Evolutionary conservation across 2,888 invertebrate species (phyloP).

Genomic region (Dermolepida albohirtum): DNA sequence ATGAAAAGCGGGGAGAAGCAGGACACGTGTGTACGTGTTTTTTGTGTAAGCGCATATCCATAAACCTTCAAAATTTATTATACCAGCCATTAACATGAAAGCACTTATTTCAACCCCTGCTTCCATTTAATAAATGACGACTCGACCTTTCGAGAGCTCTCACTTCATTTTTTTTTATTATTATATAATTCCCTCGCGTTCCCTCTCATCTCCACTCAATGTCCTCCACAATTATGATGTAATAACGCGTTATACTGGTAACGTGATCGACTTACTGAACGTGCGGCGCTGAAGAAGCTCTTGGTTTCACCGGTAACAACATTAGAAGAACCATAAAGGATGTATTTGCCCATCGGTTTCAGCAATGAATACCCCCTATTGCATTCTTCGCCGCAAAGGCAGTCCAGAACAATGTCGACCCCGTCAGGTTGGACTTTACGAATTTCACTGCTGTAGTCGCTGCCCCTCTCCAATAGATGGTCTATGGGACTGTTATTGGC

Average conservation of each 20-base stretch:
- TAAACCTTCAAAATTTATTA: slow-evolving; percentile 22
- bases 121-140: slow-evolving; percentile 21
- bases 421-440: slow-evolving; percentile 83
- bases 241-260: too few relatives aligned
- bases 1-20: not conserved
- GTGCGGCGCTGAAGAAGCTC: slow-evolving; percentile 91
- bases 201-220: not conserved
- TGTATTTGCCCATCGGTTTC: slow-evolving; percentile 90
- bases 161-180: not conserved
- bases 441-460: slow-evolving; percentile 86
- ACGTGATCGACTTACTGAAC: slow-evolving; percentile 76
- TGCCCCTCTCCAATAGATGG: slow-evolving; percentile 82
- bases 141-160: not conserved
- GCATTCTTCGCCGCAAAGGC: slow-evolving; percentile 89
- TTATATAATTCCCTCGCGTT: too few relatives aligned
- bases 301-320: slow-evolving; percentile 92
- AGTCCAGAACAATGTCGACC: slow-evolving; percentile 88
- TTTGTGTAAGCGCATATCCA: not conserved
- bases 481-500: slow-evolving; percentile 74
- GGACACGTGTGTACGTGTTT: not conserved
- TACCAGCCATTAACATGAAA: slow-evolving; percentile 25
- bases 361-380: slow-evolving; percentile 85
- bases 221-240: not conserved
- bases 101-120: slow-evolving; percentile 3
- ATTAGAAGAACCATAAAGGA: slow-evolving; percentile 88